Base-by-base conservation (phyloP, 1,140 invertebrate species). In the Chelonus insularis region DNA sequence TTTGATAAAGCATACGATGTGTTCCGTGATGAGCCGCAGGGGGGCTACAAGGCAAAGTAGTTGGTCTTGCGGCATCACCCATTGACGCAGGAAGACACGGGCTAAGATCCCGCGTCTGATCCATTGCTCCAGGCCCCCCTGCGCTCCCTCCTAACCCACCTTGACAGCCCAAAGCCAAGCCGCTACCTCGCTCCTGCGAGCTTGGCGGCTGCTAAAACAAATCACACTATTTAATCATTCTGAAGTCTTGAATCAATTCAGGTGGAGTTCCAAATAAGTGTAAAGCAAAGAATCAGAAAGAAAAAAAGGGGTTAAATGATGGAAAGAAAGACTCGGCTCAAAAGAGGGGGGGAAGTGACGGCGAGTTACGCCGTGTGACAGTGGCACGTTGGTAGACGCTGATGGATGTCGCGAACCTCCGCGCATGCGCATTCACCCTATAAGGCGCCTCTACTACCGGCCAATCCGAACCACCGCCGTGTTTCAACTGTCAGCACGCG, bases 61-160 rank as follows among this genome's bases (percentile, higher is more conserved):
- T 79, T 11, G 78, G 79, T 70, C 78, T 83, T 76, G 83, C 82
- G 59, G 82, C 82, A 77, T 80, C 86, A 78, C 76, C 86, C 82
- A 82, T 85, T 73, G 84, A 86, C 76, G 84, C 84, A 32, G 88
- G 88, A 57, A 89, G 84, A 69, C 87, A 89, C 66, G 89, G 88
- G 69, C 87, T 89, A 47, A 89, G 82, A 69, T 89, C 88, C 69
- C 88, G 83, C 29, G 86, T 86, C 68, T 87, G 87, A 68, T 89
- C 87, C 79, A 88, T 87, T 71, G 86, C 85, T 69, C 86, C 85
- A 80, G 80, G 73, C 74, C 80, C 76, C 69, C 76, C 73, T 82
- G 79, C 73, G 73, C 74, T 74, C 63, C 75, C 69, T 61, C 39
- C 50, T 67, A 70, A 67, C 67, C 78, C 77, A 72, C 76, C 76